Conservation (phyloP, 2,888 invertebrate genomes). For the Drosophila borborema region DNA sequence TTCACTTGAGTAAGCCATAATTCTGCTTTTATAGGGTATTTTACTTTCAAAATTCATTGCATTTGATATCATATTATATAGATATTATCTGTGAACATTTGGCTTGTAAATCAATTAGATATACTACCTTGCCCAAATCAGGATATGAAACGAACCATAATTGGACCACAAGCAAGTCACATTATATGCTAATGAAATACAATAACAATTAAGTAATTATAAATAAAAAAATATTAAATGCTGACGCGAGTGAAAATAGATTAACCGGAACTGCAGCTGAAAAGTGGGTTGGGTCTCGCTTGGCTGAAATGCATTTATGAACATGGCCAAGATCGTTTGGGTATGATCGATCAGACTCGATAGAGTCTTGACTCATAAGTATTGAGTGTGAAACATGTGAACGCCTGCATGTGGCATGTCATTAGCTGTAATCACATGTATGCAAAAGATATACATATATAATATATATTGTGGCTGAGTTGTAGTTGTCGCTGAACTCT, state of each 20-base stretch:
- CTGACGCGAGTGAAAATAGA: constrained; percentile 53
- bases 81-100: constrained; percentile 13
- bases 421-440: constrained; percentile 69
- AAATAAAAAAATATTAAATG: constrained; percentile 21
- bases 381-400: constrained; percentile 39
- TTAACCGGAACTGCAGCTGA: constrained; percentile 78
- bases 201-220: constrained; percentile 72
- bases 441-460: constrained; percentile 55
- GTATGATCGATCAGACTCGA: constrained; percentile 37
- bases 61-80: not conserved
- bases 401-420: constrained; percentile 54
- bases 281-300: constrained; percentile 70
- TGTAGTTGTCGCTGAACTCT: constrained; percentile 64
- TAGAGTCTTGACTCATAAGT: constrained; percentile 18
- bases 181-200: constrained; percentile 63
- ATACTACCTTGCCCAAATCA: constrained; percentile 33
- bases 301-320: constrained; percentile 20
- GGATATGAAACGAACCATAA: constrained; percentile 62
- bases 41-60: no score
- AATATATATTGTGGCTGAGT: constrained; percentile 5
- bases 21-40: not conserved
- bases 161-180: constrained; percentile 45
- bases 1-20: not conserved
- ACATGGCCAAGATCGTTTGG: constrained; percentile 34
- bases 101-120: constrained; percentile 44